These are phyloP conservation scores for Lycopodina hypogea DNA, from an alignment of 37 sponge, comb jelly and placozoan species.

Conservation along the genomic window DNA sequence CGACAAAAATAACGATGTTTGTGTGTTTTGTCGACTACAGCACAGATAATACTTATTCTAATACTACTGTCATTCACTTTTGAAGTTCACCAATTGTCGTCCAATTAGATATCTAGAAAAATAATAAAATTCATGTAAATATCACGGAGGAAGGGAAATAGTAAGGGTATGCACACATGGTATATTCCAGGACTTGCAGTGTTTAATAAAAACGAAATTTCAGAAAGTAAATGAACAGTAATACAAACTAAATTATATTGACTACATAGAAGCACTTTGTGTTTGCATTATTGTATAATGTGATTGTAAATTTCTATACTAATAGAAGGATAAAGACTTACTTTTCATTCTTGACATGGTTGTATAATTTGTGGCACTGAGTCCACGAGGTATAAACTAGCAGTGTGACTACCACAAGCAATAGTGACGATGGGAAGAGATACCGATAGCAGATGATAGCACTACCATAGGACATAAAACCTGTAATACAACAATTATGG, in stretches of 20 bases:
- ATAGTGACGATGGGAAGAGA: conserved; percentile 53
- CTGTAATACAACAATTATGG: background rate
- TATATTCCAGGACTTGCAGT: no score
- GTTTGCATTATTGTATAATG: no score
- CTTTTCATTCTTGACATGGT: conserved; percentile 86
- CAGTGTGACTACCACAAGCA: conserved; percentile 32
- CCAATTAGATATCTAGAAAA: conserved; percentile 82
- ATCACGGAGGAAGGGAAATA: background rate
- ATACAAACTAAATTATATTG: no score
- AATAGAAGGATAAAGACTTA: conserved; percentile 46
- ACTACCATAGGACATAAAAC: background rate
- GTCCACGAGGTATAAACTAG: conserved; percentile 27
- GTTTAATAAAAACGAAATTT: no score
- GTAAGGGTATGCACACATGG: background rate
- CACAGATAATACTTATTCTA: background rate
- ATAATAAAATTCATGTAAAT: background rate
- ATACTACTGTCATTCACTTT: background rate
- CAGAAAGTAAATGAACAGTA: no score
- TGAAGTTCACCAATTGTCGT: conserved; percentile 76
- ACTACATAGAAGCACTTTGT: no score
- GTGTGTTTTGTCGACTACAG: conserved; percentile 30
- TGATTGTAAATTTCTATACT: no score
- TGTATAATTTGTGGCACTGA: conserved; percentile 67
- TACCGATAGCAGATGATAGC: conserved; percentile 47
- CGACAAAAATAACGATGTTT: background rate